phyloP scores from a whole-genome alignment of 1,140 invertebrate species.

The Drosophila jambulina region DNA sequence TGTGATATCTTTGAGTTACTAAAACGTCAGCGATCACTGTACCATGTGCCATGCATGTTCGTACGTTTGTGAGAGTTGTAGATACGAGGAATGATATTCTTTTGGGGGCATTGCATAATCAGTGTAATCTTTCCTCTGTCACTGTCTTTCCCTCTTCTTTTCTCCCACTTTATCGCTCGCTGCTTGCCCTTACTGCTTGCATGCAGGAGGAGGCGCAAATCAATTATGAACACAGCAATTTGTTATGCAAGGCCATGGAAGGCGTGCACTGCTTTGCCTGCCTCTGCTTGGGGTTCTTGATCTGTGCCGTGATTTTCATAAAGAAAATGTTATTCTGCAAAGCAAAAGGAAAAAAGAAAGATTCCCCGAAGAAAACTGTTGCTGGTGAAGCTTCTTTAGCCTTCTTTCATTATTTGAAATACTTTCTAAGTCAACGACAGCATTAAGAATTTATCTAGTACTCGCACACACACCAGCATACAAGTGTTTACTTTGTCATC shows the following conservation, averaged over 20 bases:
- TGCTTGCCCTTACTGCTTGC: conserved; percentile 6
- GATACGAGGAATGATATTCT: conserved; percentile 41
- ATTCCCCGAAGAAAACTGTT: neutral
- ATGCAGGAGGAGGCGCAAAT: conserved; percentile 24
- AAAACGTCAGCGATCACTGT: conserved; percentile 14
- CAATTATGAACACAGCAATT: conserved; percentile 41
- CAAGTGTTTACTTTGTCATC: conserved; percentile 61
- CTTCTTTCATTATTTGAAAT: conserved; percentile 57
- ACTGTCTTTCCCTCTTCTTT: neutral
- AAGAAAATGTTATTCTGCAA: neutral
- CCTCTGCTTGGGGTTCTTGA: conserved; percentile 12
- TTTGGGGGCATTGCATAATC: conserved; percentile 48
- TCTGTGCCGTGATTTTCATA: conserved; percentile 11
- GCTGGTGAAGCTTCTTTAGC: conserved; percentile 1
- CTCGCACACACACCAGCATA: conserved; percentile 40
- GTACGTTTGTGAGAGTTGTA: conserved; percentile 6
- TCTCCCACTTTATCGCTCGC: neutral
- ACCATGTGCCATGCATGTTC: conserved; percentile 12
- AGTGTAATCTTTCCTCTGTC: conserved; percentile 13
- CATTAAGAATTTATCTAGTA: conserved; percentile 77
- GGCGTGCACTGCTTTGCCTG: conserved; percentile 1
- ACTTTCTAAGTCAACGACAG: conserved; percentile 79
- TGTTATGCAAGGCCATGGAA: conserved; percentile 52
- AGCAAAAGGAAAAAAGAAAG: neutral
- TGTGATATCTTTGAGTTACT: neutral